These are phyloP conservation scores for Engystomops pustulosus DNA, from an alignment of 2,113 vertebrate genomes.

Conservation along the genomic window DNA sequence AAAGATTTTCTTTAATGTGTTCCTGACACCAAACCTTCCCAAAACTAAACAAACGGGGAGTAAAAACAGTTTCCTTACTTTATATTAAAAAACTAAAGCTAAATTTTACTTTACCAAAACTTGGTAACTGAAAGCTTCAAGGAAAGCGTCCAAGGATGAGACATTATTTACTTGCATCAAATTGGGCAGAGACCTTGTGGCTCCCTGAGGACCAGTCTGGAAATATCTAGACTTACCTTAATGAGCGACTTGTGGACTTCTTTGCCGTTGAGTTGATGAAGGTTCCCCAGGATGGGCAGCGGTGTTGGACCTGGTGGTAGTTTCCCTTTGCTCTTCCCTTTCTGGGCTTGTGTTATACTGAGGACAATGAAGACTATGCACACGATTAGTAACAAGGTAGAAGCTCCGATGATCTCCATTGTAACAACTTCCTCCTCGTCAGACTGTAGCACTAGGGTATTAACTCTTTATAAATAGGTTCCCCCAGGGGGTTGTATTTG, in stretches of 20 bases:
- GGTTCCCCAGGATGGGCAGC: conserved; percentile 58
- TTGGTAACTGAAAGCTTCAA: too few species aligned
- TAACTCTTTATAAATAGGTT: conserved; percentile 16
- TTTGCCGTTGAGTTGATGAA: conserved; percentile 60
- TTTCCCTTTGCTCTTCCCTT: background rate
- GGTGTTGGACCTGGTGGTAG: conserved; percentile 57
- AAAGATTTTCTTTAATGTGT: too few species aligned
- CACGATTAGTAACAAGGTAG: conserved; percentile 13
- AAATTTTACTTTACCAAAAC: too few species aligned
- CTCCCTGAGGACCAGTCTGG: too few species aligned
- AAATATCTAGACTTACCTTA: conserved; percentile 59
- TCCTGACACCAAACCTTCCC: too few species aligned
- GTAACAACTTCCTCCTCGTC: too few species aligned
- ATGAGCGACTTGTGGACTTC: conserved; percentile 61
- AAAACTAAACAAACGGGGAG: too few species aligned
- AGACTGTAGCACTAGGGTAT: background rate
- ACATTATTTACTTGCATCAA: too few species aligned
- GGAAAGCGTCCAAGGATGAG: too few species aligned
- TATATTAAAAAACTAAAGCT: too few species aligned
- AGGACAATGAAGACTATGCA: conserved; percentile 16
- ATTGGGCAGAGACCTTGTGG: too few species aligned
- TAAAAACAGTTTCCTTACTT: too few species aligned
- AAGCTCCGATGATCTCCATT: conserved; percentile 54
- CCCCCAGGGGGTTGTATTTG: background rate
- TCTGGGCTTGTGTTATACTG: conserved; percentile 1